phyloP scores from a whole-genome alignment of 2,888 invertebrate genomes.

The Rutpela maculata region DNA sequence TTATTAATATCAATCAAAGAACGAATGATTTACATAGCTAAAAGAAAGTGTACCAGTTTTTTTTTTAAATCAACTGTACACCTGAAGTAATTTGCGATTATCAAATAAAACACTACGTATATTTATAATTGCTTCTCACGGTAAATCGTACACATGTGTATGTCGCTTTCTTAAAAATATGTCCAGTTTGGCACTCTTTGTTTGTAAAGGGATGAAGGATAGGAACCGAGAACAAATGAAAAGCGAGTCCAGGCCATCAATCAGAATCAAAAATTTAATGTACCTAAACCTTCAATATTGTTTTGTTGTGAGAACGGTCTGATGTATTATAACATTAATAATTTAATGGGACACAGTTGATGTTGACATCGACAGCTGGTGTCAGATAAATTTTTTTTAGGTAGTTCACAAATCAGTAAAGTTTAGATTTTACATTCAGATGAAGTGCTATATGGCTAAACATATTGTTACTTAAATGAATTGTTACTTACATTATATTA shows the following conservation, averaged over 20 bases:
- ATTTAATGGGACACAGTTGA: neutral
- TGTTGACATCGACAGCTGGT: neutral
- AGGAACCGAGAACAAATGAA: neutral
- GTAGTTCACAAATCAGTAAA: neutral
- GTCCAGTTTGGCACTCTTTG: neutral
- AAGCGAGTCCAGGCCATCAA: neutral
- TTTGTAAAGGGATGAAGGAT: too few species aligned
- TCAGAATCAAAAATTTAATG: neutral
- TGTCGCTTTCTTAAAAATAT: neutral
- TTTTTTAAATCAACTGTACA: too few species aligned
- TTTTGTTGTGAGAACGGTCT: constrained; percentile 1
- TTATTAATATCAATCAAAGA: too few species aligned
- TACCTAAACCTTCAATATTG: neutral
- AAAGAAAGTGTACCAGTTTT: too few species aligned
- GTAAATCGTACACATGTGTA: too few species aligned
- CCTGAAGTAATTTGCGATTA: too few species aligned
- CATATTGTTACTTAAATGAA: too few species aligned
- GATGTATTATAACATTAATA: constrained; percentile 1
- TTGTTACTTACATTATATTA: too few species aligned
- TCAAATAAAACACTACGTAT: too few species aligned
- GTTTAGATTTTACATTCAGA: neutral
- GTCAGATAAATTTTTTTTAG: neutral
- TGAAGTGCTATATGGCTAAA: too few species aligned
- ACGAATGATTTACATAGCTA: too few species aligned
- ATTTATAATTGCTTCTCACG: too few species aligned